Conservation (phyloP, 2,113 vertebrate genomes). For the Himantopus leucocephalus region DNA sequence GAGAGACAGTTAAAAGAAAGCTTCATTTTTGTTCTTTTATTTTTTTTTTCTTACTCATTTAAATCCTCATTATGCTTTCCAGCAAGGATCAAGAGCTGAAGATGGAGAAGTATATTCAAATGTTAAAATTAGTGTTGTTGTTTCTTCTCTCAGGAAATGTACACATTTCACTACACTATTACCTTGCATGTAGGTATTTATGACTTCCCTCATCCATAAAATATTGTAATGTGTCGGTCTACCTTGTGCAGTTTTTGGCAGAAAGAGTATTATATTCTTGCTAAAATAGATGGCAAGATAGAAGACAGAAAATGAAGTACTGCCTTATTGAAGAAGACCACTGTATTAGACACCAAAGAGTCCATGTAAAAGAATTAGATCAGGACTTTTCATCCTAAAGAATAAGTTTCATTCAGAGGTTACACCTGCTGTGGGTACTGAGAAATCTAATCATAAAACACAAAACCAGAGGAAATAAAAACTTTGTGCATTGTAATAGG, state of each 20-base stretch:
- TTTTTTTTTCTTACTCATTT: not conserved
- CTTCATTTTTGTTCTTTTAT: not conserved
- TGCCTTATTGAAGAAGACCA: not conserved
- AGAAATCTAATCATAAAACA: not conserved
- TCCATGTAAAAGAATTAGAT: not conserved
- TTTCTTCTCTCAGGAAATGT: not conserved
- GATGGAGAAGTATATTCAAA: not conserved
- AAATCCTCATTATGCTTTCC: not conserved
- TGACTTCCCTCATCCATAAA: not conserved
- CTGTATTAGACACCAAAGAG: not conserved
- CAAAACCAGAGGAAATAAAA: not conserved
- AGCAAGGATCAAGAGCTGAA: not conserved
- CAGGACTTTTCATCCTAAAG: not conserved
- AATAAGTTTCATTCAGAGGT: not conserved
- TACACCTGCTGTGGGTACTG: not conserved
- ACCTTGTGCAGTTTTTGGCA: not conserved
- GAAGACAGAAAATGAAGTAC: not conserved
- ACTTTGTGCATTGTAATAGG: not conserved
- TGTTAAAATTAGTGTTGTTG: not conserved
- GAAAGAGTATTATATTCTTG: not conserved
- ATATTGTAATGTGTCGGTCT: not conserved
- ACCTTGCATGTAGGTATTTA: not conserved
- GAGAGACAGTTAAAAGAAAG: not conserved
- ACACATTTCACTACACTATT: not conserved
- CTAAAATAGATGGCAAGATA: not conserved